phyloP scores from a whole-genome alignment of 2,113 vertebrate species.

The Manacus vitellinus region DNA sequence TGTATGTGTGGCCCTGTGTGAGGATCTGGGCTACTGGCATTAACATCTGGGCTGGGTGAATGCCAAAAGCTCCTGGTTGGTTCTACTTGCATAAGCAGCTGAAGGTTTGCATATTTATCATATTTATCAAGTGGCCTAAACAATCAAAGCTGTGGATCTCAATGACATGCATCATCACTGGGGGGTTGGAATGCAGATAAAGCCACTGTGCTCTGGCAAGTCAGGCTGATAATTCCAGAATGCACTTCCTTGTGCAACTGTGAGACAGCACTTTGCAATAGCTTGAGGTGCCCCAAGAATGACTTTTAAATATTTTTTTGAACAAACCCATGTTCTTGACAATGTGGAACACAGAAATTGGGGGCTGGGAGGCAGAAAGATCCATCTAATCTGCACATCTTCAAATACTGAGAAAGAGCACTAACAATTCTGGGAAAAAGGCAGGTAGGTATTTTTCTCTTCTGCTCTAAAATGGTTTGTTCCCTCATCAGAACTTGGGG shows the following conservation, averaged over 20 bases:
- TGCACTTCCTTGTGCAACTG: background rate
- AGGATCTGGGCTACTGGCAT: background rate
- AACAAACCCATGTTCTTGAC: background rate
- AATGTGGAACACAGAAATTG: background rate
- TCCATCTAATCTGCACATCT: background rate
- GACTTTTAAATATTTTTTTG: background rate
- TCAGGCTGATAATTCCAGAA: background rate
- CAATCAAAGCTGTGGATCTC: background rate
- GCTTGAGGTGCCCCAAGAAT: background rate
- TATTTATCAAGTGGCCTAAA: background rate
- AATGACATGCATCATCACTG: background rate
- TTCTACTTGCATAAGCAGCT: background rate
- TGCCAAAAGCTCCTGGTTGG: background rate
- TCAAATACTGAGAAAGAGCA: background rate
- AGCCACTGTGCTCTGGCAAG: background rate
- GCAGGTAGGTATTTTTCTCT: background rate
- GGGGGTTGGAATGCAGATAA: background rate
- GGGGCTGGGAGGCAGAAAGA: background rate
- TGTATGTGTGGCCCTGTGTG: background rate
- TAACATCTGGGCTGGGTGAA: background rate
- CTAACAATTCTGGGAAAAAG: background rate
- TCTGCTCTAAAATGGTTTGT: background rate
- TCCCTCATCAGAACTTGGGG: background rate
- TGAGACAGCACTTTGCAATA: background rate
- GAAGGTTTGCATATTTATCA: background rate